Evolutionary conservation across 2,113 vertebrate species (phyloP).

Genomic region (Okapia johnstoni): DNA sequence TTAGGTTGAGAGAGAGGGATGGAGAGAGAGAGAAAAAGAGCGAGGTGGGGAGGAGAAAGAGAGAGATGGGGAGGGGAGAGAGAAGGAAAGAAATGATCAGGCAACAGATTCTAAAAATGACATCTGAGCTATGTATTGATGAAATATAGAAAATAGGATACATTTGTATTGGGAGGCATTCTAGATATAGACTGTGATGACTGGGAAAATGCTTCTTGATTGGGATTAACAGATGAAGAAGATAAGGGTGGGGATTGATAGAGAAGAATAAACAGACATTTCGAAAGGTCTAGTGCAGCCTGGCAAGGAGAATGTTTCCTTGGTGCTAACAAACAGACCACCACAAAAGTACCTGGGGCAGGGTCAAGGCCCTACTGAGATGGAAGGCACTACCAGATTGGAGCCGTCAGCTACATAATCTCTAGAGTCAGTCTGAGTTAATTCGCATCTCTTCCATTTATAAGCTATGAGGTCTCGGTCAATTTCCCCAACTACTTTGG

Average conservation of each 20-base stretch:
- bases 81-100: background rate
- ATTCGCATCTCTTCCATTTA: constrained; percentile 9
- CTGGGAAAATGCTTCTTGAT: background rate
- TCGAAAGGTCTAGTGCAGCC: background rate
- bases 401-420: background rate
- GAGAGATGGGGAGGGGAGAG: background rate
- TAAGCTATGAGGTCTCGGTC: background rate
- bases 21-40: background rate
- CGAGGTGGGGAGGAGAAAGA: background rate
- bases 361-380: background rate
- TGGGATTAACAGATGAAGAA: background rate
- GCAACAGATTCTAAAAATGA: constrained; percentile 13
- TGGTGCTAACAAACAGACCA: background rate
- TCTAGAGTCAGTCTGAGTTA: background rate
- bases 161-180: background rate
- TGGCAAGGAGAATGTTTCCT: background rate
- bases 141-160: background rate
- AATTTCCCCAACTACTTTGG: background rate
- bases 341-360: background rate
- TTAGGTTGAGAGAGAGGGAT: background rate
- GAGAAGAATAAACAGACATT: background rate
- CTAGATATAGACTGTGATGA: background rate
- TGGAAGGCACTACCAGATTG: background rate
- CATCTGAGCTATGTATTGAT: background rate
- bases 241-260: background rate